phyloP scores from a whole-genome alignment of 2,113 vertebrate genomes.

The Arothron firmamentum region DNA sequence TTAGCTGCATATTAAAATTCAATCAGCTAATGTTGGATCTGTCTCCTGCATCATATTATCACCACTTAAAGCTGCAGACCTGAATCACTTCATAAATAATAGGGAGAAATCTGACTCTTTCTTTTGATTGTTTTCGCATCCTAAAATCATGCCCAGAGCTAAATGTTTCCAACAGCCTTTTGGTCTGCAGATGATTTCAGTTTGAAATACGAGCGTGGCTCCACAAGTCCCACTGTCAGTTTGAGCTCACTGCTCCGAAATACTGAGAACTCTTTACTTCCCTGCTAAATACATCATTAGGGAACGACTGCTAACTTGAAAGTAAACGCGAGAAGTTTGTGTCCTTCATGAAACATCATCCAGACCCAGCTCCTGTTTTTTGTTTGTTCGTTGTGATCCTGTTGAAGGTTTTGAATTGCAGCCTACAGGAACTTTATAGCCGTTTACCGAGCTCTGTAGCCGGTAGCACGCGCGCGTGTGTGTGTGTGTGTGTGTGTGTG shows the following conservation, averaged over 20 bases:
- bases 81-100: neutral
- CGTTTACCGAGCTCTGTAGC: conserved; percentile 10
- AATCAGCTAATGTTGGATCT: neutral
- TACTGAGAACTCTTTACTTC: too few species aligned
- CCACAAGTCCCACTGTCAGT: too few species aligned
- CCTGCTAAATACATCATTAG: too few species aligned
- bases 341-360: too few species aligned
- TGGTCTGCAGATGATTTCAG: too few species aligned
- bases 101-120: neutral
- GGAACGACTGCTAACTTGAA: too few species aligned
- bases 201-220: too few species aligned
- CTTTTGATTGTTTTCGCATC: too few species aligned
- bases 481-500: conserved; percentile 10
- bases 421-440: conserved; percentile 11
- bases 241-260: too few species aligned
- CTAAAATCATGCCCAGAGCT: neutral
- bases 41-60: neutral
- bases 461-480: conserved; percentile 7
- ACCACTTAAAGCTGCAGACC: neutral
- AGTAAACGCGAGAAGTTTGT: too few species aligned
- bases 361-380: too few species aligned
- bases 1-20: neutral
- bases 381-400: conserved; percentile 1
- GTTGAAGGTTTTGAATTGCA: conserved; percentile 3
- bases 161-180: neutral